Evolutionary conservation across 2,113 vertebrate genomes (phyloP), one percentile per base, ranked within the genome.

Genomic region (Abramis brama): DNA sequence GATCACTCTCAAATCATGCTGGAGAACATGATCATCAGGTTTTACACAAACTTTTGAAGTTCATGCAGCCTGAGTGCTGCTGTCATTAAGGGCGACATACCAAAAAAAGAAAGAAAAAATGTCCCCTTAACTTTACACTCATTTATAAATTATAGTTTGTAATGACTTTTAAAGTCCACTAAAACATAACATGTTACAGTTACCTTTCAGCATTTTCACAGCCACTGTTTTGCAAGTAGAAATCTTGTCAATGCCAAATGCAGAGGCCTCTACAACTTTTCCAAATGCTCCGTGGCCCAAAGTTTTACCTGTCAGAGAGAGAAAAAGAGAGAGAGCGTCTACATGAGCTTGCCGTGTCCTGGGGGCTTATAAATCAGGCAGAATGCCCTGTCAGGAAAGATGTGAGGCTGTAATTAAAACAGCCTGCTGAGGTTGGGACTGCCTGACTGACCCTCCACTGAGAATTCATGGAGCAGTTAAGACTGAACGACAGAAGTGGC

Each of bases 151-250:
- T 5, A 21, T 55, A 23, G 52, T 45, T 43, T 57, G 4, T 23
- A 27, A 68, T 30, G 15, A 79, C 25, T 59, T 64, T 59, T 19
- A 6, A 7, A 70, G 33, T 15, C 47, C 74, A 27, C 3, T 27
- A 47, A 66, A 85, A 76, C 47, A 85, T 9, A 62, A 78, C 15
- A 78, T n/a, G 39, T 62, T 47, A 21, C 21, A 74, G 19, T 17
- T 91, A 99, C 97, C 97, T 97, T 99, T 99, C 62, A 98, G 95
- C 97, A 98, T 98, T 96, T 98, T 99, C 90, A 98, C 97, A 23
- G 97, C 97, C 86, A 98, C 97, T 10, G 96, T 99, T 95, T 98
- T 98, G 95, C 97, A 99, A 87, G 97, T 98, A 57, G 97, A 98
- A 87, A 97, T 94, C 92, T 97, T 99, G 94, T 98, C 97, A 82